Percentiles rank a stretch among this genome's conserved stretches.
phyloP scores from a whole-genome alignment of 2,888 invertebrate genomes.

The Theretra japonica region DNA sequence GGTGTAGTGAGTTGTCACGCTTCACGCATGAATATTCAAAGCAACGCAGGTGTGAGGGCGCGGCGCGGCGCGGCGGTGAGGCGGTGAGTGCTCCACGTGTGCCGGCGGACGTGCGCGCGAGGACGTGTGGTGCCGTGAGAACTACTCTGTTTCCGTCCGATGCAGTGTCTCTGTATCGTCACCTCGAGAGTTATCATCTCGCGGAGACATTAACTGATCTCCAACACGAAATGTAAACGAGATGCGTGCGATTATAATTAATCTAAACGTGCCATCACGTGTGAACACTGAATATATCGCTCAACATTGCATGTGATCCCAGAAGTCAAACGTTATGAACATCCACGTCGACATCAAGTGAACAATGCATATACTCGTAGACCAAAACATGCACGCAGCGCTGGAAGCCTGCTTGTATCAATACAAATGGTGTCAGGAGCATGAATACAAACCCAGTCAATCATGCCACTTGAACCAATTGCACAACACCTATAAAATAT shows the following conservation, averaged over 20 bases:
- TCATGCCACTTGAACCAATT: too few species aligned
- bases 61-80: background rate
- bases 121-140: conserved; percentile 20
- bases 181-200: background rate
- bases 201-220: background rate
- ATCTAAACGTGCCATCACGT: conserved; percentile 14
- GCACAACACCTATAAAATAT: too few species aligned
- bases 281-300: conserved; percentile 27
- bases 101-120: conserved; percentile 2
- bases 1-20: background rate
- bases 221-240: conserved; percentile 14
- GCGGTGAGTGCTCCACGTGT: background rate
- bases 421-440: too few species aligned
- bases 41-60: background rate
- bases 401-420: too few species aligned
- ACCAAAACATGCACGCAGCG: too few species aligned
- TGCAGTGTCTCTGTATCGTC: background rate
- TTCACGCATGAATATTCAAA: conserved; percentile 14
- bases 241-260: conserved; percentile 5
- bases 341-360: too few species aligned
- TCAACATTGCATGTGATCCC: background rate
- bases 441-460: too few species aligned
- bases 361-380: too few species aligned
- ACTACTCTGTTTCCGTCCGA: background rate
- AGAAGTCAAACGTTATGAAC: too few species aligned